Percentiles rank a stretch among this genome's conserved stretches.
Conservation (phyloP, 2,888 invertebrate species). For the Tipula lateralis region DNA sequence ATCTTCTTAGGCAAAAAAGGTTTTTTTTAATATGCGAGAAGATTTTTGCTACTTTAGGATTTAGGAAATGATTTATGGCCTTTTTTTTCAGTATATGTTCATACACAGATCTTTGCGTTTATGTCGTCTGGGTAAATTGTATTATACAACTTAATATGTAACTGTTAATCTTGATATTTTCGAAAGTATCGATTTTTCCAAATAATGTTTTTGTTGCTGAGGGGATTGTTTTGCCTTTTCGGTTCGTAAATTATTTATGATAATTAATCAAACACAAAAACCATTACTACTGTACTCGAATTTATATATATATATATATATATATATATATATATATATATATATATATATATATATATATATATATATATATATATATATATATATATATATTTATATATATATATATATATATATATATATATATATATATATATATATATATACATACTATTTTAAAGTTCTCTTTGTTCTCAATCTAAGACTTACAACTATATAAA, state of each 20-base stretch:
- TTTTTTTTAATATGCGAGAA: not conserved
- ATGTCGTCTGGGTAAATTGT: not conserved
- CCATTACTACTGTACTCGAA: not conserved
- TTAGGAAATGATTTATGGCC: not conserved
- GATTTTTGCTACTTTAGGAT: not conserved
- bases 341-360: too few relatives aligned
- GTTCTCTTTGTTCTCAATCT: not conserved
- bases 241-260: not conserved
- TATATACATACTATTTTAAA: not conserved
- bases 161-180: not conserved
- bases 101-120: not conserved
- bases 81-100: not conserved
- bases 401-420: too few relatives aligned
- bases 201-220: not conserved
- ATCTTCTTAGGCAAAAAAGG: not conserved
- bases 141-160: not conserved
- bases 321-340: too few relatives aligned
- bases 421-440: too few relatives aligned
- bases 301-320: too few relatives aligned
- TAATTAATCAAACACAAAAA: not conserved
- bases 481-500: not conserved
- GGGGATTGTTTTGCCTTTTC: not conserved
- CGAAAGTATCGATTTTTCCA: not conserved
- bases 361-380: too few relatives aligned
- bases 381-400: too few relatives aligned